A percentile compares a stretch with the other conserved stretches of the same genome.
Evolutionary conservation across 2,888 invertebrate species (phyloP).

Genomic region (Erebia aethiops): DNA sequence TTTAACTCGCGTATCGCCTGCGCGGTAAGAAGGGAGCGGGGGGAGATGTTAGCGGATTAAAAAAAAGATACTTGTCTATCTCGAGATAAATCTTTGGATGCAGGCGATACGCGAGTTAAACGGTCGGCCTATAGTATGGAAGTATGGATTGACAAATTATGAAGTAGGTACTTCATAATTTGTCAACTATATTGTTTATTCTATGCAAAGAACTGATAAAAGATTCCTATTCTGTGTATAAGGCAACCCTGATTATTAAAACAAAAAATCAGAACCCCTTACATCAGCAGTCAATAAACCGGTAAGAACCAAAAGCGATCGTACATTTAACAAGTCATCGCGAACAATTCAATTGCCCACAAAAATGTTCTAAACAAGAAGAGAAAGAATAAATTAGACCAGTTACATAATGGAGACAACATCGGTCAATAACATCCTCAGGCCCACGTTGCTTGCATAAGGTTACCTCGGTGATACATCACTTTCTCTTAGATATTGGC

Average conservation of each 20-base stretch:
- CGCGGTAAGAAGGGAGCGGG: too few relatives aligned
- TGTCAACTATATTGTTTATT: too few relatives aligned
- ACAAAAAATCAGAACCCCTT: conserved; percentile 5
- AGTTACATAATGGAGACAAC: conserved; percentile 34
- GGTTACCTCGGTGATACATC: conserved; percentile 66
- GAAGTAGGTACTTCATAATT: too few relatives aligned
- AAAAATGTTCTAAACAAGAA: conserved; percentile 26
- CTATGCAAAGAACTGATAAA: too few relatives aligned
- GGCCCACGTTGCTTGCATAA: conserved; percentile 58
- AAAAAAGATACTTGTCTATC: too few relatives aligned
- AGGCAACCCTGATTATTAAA: conserved; percentile 2
- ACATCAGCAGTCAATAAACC: conserved; percentile 21
- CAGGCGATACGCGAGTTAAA: too few relatives aligned
- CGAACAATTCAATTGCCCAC: conserved; percentile 36
- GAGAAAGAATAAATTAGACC: conserved; percentile 33
- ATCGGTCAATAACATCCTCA: conserved; percentile 46
- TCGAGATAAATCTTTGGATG: too few relatives aligned
- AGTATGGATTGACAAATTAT: too few relatives aligned
- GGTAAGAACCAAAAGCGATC: conserved; percentile 25
- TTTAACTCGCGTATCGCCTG: too few relatives aligned
- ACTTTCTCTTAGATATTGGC: conserved; percentile 74
- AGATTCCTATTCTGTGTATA: too few relatives aligned
- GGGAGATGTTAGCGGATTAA: too few relatives aligned
- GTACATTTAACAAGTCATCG: conserved; percentile 37
- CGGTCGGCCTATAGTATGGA: too few relatives aligned